Evolutionary conservation across 2,888 invertebrate genomes (phyloP), one percentile per base, ranked within the genome.

Genomic region (Chaetogeoica ovagalla): DNA sequence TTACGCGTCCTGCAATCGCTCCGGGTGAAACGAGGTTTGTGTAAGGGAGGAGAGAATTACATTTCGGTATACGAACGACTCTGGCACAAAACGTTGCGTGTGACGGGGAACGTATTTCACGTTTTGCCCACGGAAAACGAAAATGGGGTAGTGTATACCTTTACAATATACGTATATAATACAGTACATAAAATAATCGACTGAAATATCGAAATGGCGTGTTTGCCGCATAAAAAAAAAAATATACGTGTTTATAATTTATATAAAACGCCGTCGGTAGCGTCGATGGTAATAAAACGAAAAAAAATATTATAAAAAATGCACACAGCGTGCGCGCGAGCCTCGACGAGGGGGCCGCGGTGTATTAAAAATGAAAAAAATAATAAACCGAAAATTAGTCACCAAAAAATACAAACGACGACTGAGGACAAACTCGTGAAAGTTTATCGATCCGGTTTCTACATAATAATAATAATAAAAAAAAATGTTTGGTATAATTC

Each of bases 191-290:
- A 9, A 5, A 43, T 43, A 55, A 75, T 75, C 66, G 75, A 75
- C 75, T 66, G 11, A 66, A 57, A 75, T 75, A 66, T 75, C 75
- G 57, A 66, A 66, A 75, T 75, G n/a, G 75, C 75, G 75, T 74
- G 74, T 74, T 37, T 8, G 17, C 55, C 52, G 63, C 9, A 6
- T 1, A 55, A 17, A 21, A 48, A 23, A 52, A 21, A 68, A 9
- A n/a, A n/a, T 57, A 57, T 57, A 57, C 9, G 9, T 6, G 19
- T 59, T 21, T 59, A 59, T 59, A 59, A 13, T 60, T 13, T 59
- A 48, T 48, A 48, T 48, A 68, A 48, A 43, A 43, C 43, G 43
- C 7, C 48, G 19, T n/a, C 21, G 21, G 9, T 11, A 0, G 55
- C 30, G 21, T 17, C 19, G 30, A 43, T 6, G 48, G 60, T 72